Conservation (phyloP, 2,888 invertebrate species). For the Drosophila nr. fundita region DNA sequence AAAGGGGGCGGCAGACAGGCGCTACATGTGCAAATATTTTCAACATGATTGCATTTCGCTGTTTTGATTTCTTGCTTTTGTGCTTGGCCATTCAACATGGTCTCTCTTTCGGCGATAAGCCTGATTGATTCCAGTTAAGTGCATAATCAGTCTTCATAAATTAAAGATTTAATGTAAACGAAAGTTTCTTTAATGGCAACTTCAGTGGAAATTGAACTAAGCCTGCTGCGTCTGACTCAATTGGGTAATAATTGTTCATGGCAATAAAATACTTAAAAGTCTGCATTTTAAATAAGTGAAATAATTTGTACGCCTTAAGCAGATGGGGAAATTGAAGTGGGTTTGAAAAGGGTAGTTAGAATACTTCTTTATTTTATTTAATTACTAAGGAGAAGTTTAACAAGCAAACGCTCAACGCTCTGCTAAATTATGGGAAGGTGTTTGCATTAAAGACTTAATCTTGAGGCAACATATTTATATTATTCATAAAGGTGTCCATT, state of each 20-base stretch:
- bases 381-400: neutral
- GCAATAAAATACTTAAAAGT: neutral
- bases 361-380: neutral
- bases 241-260: neutral
- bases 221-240: neutral
- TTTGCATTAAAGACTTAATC: neutral
- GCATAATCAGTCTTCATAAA: conserved; percentile 39
- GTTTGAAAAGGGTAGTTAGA: neutral
- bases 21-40: conserved; percentile 72
- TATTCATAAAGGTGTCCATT: neutral
- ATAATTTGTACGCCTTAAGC: neutral
- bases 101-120: conserved; percentile 1
- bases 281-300: neutral
- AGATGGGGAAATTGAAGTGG: neutral
- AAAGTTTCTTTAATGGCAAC: neutral
- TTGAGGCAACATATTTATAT: neutral
- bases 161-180: conserved; percentile 21
- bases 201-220: conserved; percentile 18
- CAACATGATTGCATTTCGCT: conserved; percentile 73
- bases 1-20: neutral
- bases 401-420: neutral
- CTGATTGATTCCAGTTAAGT: conserved; percentile 36
- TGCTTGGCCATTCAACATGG: conserved; percentile 13
- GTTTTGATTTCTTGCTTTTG: conserved; percentile 54
- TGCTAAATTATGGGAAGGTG: neutral